A percentile compares a stretch with the other conserved stretches of the same genome.
These are phyloP conservation scores for Liodrosophila aerea DNA, from an alignment of 2,888 invertebrate genomes.

Conservation along the genomic window DNA sequence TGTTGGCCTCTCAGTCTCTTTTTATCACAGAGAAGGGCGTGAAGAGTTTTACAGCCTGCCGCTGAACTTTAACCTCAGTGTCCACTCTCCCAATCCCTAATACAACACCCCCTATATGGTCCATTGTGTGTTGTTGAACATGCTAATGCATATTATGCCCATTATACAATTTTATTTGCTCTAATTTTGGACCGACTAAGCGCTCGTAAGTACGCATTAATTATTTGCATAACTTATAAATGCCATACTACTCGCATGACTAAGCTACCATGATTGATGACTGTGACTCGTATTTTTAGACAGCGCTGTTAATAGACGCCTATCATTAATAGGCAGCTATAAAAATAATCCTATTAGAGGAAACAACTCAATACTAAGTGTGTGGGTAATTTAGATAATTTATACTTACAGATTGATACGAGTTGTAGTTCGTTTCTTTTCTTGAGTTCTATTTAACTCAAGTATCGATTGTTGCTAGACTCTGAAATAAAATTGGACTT, in stretches of 20 bases:
- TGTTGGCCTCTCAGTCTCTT: conserved; percentile 22
- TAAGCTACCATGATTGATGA: conserved; percentile 2
- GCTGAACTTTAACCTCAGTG: conserved; percentile 42
- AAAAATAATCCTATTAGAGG: not conserved
- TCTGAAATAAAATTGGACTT: too few relatives aligned
- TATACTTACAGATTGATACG: too few relatives aligned
- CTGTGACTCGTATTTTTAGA: conserved; percentile 10
- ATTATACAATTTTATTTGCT: conserved; percentile 35
- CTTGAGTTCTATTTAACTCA: too few relatives aligned
- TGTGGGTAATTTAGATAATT: not conserved
- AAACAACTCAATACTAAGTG: not conserved
- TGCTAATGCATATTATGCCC: conserved; percentile 33
- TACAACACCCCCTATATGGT: not conserved
- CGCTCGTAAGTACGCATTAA: conserved; percentile 50
- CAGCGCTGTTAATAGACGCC: conserved; percentile 13
- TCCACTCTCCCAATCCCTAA: too few relatives aligned
- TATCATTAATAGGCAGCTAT: not conserved
- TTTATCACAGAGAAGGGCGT: conserved; percentile 49
- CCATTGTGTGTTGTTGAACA: conserved; percentile 30
- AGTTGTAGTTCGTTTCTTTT: too few relatives aligned
- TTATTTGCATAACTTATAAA: conserved; percentile 71
- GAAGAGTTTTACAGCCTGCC: conserved; percentile 45
- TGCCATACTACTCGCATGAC: not conserved
- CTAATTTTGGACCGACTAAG: conserved; percentile 44
- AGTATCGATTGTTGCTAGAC: too few relatives aligned